Evolutionary conservation across 2,113 vertebrate genomes (phyloP).

Genomic region (Pogona vitticeps): DNA sequence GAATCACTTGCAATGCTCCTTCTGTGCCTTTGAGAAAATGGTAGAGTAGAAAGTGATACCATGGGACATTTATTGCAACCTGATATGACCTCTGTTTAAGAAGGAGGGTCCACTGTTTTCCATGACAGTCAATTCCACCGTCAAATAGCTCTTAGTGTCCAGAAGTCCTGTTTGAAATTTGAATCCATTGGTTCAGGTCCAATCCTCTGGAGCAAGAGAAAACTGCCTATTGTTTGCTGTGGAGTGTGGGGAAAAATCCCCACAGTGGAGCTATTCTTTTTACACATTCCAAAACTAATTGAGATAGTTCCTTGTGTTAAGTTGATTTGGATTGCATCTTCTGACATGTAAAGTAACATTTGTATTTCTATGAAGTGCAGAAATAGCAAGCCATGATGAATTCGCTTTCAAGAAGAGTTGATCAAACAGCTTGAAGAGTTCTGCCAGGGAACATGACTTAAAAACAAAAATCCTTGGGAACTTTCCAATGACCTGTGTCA

Average conservation of each 20-base stretch:
- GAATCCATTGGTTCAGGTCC: too few relatives aligned
- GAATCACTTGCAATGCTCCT: neutral
- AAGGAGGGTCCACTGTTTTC: too few relatives aligned
- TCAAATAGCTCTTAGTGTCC: too few relatives aligned
- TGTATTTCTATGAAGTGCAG: neutral
- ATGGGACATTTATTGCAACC: too few relatives aligned
- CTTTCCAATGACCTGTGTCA: conserved; percentile 25
- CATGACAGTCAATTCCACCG: too few relatives aligned
- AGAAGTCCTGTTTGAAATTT: too few relatives aligned
- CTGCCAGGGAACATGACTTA: conserved; percentile 18
- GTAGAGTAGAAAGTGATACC: too few relatives aligned
- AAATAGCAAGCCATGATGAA: conserved; percentile 1
- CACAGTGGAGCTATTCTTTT: neutral
- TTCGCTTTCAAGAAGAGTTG: conserved; percentile 8
- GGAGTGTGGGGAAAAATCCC: too few relatives aligned
- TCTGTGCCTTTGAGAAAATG: too few relatives aligned
- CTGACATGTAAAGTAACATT: neutral
- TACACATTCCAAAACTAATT: neutral
- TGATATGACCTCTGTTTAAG: too few relatives aligned
- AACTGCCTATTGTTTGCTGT: neutral
- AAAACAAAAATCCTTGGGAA: conserved; percentile 20
- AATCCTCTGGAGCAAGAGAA: too few relatives aligned
- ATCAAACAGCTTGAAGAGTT: conserved; percentile 12
- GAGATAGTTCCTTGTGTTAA: neutral
- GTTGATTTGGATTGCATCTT: neutral